Evolutionary conservation across 1,140 invertebrate species (phyloP).

Genomic region (Temnothorax longispinosus): DNA sequence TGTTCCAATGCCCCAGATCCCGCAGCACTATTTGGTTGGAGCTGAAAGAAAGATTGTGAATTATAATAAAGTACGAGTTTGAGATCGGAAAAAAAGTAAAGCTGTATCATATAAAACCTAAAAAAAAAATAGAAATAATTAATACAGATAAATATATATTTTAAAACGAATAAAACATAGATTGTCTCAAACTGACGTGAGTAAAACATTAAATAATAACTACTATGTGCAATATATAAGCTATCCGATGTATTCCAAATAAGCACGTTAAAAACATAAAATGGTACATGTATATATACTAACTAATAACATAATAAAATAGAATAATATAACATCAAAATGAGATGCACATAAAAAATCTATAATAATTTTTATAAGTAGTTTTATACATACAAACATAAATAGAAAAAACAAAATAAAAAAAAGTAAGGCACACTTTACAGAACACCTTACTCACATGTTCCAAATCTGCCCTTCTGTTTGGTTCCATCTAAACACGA

Average conservation of each 20-base stretch:
- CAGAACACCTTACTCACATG: slow-evolving; percentile 88
- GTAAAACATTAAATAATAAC: slow-evolving; percentile 42
- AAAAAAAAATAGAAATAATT: slow-evolving; percentile 35
- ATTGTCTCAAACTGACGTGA: slow-evolving; percentile 1
- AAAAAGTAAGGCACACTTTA: slow-evolving; percentile 66
- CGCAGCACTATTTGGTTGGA: slow-evolving; percentile 96
- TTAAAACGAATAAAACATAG: background rate
- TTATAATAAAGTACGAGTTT: background rate
- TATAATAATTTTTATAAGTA: slow-evolving; percentile 15
- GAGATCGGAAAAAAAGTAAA: slow-evolving; percentile 18
- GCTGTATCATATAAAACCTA: background rate
- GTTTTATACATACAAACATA: slow-evolving; percentile 40
- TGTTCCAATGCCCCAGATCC: slow-evolving; percentile 98
- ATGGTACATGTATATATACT: background rate
- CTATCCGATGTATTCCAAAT: background rate
- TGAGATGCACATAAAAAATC: slow-evolving; percentile 4
- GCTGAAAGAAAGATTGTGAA: slow-evolving; percentile 86
- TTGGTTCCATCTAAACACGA: slow-evolving; percentile 90
- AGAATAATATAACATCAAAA: slow-evolving; percentile 44
- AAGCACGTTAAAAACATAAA: slow-evolving; percentile 8
- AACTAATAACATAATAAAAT: slow-evolving; percentile 49
- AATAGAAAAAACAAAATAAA: slow-evolving; percentile 59
- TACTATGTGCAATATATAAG: background rate
- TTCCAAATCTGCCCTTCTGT: slow-evolving; percentile 90
- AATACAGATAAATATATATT: background rate